These are phyloP conservation scores for Ophion obscuratus DNA, from an alignment of 2,888 invertebrate species.

Conservation along the genomic window DNA sequence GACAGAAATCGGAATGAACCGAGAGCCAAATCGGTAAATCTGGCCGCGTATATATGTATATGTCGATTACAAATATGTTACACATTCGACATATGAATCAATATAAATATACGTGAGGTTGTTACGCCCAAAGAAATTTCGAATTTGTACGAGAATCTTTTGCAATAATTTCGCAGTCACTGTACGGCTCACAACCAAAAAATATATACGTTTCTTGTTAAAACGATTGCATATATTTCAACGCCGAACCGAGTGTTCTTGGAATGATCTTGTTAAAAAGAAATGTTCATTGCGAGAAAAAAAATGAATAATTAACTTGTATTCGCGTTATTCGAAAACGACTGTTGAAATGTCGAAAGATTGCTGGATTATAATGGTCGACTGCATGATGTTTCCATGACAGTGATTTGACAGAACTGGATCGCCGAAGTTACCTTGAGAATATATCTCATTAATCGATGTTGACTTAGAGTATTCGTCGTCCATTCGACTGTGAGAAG, in stretches of 20 bases:
- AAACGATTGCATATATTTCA: too few relatives aligned
- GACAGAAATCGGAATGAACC: slow-evolving; percentile 47
- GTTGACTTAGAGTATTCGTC: neutral
- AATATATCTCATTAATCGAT: neutral
- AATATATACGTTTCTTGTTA: too few relatives aligned
- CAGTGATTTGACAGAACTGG: neutral
- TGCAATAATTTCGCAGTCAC: too few relatives aligned
- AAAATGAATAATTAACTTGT: neutral
- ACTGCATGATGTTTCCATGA: neutral
- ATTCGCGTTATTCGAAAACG: neutral
- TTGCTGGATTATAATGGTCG: neutral
- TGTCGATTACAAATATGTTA: slow-evolving; percentile 3
- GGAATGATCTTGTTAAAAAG: too few relatives aligned
- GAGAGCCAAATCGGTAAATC: neutral
- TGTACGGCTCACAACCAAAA: too few relatives aligned
- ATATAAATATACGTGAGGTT: neutral
- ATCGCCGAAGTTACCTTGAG: neutral
- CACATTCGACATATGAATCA: neutral
- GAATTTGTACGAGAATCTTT: too few relatives aligned
- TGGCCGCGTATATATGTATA: neutral
- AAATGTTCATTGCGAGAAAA: neutral
- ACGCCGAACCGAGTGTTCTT: too few relatives aligned
- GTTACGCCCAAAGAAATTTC: too few relatives aligned
- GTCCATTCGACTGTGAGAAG: neutral
- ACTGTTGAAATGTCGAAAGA: neutral